Conservation (phyloP, 1,140 invertebrate genomes). For the Lysiphlebus fabarum region DNA sequence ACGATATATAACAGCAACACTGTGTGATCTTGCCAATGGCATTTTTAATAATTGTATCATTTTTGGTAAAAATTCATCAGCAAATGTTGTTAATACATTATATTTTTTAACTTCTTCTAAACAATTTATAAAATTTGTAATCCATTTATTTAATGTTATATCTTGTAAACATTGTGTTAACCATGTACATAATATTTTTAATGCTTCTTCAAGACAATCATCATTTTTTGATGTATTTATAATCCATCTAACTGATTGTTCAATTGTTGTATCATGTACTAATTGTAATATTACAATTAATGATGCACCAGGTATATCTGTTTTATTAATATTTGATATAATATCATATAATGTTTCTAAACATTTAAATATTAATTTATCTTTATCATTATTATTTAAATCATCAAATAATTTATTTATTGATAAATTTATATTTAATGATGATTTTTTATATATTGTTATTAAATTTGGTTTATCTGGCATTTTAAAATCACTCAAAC, state of each 20-base stretch:
- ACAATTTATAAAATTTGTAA: slow-evolving; percentile 56
- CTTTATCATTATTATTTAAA: slow-evolving; percentile 24
- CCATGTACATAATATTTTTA: slow-evolving; percentile 57
- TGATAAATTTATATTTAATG: slow-evolving; percentile 32
- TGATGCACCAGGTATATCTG: slow-evolving; percentile 50
- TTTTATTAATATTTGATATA: slow-evolving; percentile 37
- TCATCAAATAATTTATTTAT: slow-evolving; percentile 28
- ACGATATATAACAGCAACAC: slow-evolving; percentile 55
- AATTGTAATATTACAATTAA: slow-evolving; percentile 59
- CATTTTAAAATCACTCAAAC: slow-evolving; percentile 33
- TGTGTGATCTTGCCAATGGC: slow-evolving; percentile 48
- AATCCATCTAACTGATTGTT: slow-evolving; percentile 50
- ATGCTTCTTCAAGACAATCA: slow-evolving; percentile 47
- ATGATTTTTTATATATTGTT: slow-evolving; percentile 29
- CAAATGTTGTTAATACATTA: slow-evolving; percentile 53
- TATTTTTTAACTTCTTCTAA: slow-evolving; percentile 55
- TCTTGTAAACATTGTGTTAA: slow-evolving; percentile 53
- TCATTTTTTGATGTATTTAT: slow-evolving; percentile 47
- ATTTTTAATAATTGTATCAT: slow-evolving; percentile 50
- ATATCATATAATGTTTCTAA: slow-evolving; percentile 43
- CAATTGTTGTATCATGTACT: slow-evolving; percentile 47
- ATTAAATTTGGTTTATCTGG: slow-evolving; percentile 25
- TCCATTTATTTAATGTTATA: slow-evolving; percentile 54
- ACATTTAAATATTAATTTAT: slow-evolving; percentile 33
- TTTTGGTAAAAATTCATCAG: slow-evolving; percentile 51